Conservation (phyloP, 1,140 invertebrate genomes). For the Drosophila ohnishii region DNA sequence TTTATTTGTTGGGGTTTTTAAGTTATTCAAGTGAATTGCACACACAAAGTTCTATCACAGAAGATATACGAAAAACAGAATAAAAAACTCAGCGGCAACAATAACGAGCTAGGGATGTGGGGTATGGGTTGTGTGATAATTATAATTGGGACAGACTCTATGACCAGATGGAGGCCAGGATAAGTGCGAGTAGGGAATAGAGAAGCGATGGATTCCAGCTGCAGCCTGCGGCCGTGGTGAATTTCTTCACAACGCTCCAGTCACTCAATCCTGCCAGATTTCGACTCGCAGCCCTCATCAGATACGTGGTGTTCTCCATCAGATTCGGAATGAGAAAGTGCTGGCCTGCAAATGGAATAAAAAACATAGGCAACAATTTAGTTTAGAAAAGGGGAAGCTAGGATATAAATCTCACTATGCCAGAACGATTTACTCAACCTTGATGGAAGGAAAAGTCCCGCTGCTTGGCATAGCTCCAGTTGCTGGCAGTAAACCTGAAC, state of each 20-base stretch:
- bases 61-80: constrained; percentile 62
- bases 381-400: neutral
- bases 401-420: neutral
- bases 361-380: neutral
- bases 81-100: constrained; percentile 56
- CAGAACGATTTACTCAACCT: constrained; percentile 49
- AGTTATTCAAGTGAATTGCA: constrained; percentile 61
- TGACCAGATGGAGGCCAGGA: constrained; percentile 43
- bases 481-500: constrained; percentile 72
- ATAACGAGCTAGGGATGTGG: constrained; percentile 40
- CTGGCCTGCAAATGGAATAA: constrained; percentile 51
- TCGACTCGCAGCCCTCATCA: constrained; percentile 79
- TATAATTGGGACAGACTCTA: constrained; percentile 26
- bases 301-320: constrained; percentile 79
- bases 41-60: constrained; percentile 75
- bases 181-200: constrained; percentile 25
- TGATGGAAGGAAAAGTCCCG: constrained; percentile 73
- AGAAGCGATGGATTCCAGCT: constrained; percentile 28
- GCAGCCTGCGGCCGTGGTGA: constrained; percentile 59
- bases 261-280: constrained; percentile 83
- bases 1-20: constrained; percentile 5
- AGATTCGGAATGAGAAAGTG: constrained; percentile 78
- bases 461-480: constrained; percentile 79
- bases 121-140: neutral
- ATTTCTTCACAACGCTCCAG: constrained; percentile 70